A percentile compares a stretch with the other conserved stretches of the same genome.
These are phyloP conservation scores for Gobiocypris rarus DNA, from an alignment of 2,113 vertebrate genomes.

Conservation along the genomic window DNA sequence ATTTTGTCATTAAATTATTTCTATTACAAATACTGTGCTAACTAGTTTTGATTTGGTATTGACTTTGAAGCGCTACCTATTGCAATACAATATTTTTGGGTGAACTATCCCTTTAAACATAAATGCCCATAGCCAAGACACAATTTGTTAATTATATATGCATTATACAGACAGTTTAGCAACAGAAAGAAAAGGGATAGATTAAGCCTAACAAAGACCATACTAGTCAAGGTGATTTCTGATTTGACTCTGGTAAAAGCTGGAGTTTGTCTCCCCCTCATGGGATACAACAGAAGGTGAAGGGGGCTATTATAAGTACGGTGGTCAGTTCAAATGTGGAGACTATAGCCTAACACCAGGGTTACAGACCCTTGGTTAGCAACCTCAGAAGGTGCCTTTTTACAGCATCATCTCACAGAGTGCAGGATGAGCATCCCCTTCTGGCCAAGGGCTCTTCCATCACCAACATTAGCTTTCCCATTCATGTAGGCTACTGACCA, in stretches of 20 bases:
- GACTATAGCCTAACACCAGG: not conserved
- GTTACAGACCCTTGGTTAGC: not conserved
- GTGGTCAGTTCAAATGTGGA: not conserved
- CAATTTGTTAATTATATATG: no score
- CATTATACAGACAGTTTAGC: not conserved
- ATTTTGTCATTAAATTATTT: no score
- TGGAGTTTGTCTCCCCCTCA: constrained; percentile 33
- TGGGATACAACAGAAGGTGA: not conserved
- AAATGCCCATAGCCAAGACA: no score
- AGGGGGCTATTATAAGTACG: not conserved
- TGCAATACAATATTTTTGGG: no score
- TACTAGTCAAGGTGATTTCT: not conserved
- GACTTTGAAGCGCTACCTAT: no score
- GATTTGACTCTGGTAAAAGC: not conserved
- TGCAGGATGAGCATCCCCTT: not conserved
- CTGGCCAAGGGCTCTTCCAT: not conserved
- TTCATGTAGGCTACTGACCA: not conserved
- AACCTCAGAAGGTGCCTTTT: not conserved
- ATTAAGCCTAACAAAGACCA: not conserved
- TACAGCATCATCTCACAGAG: not conserved
- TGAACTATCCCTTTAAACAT: no score
- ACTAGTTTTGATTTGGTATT: no score
- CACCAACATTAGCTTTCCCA: not conserved
- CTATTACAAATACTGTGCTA: no score
- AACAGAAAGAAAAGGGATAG: not conserved